Base-by-base conservation (phyloP, 2,113 vertebrate genomes). In the Erpornis zantholeuca region DNA sequence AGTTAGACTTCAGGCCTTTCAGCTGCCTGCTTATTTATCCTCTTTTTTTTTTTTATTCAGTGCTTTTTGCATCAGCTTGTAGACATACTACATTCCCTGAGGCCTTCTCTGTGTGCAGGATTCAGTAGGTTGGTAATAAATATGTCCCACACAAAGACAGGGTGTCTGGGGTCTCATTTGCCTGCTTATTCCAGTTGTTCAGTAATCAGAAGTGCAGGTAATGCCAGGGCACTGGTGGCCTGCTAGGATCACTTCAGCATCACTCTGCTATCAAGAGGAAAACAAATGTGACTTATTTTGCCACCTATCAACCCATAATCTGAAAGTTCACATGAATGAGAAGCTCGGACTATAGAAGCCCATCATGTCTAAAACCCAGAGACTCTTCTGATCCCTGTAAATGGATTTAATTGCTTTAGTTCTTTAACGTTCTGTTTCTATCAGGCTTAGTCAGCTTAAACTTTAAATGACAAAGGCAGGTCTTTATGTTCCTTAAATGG, bases 401-500 rank as follows among this genome's bases (percentile, higher is more conserved):
- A 93, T 96, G 90, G 96, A 92, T 95, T 95, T 96, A 96, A 95
- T 95, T 96, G 88, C 81, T 89, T 92, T 77, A 69, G 61, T 92
- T 94, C 89, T 90, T 80, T 85, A 86, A 88, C 1, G 1, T 95
- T 97, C 79, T 85, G 79, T 97, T 97, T 97, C 95, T 95, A 5
- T 85, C 81, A 93, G 93, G 85, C 89, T 97, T 96, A 97, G 84
- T 91, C 94, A 95, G 94, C 87, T 93, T 90, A 95, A 91, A 92
- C 70, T 92, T 92, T 90, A 86, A 94, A 95, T 97, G 80, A 97
- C 94, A 97, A 97, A 97, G 66, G 87, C 70, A 86, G 79, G 80
- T 93, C 96, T 95, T 96, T 96, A 90, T 96, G 87, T 91, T 88
- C 77, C 82, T 83, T 95, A 96, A 97, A 95, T 82, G 89, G 91